These are phyloP conservation scores for Chalcosyrphus nemorum DNA, from an alignment of 2,888 invertebrate species.

Conservation along the genomic window DNA sequence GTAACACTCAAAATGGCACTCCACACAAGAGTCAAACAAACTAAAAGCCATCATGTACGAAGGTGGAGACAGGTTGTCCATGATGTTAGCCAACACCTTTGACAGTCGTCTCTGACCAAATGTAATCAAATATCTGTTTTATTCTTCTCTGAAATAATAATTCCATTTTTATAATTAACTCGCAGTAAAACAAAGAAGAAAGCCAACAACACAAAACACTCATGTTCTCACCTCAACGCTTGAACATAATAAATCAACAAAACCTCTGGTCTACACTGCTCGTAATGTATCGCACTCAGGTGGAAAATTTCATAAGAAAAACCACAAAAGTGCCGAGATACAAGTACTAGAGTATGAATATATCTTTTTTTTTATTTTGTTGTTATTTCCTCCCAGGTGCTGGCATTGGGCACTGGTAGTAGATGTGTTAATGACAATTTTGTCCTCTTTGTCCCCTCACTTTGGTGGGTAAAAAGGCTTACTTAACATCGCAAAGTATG, in stretches of 20 bases:
- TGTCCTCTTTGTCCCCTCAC: background rate
- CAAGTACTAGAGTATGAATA: too few relatives aligned
- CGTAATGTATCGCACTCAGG: conserved; percentile 36
- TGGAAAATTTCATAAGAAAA: conserved; percentile 56
- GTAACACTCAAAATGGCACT: background rate
- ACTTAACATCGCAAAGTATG: background rate
- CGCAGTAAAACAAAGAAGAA: background rate
- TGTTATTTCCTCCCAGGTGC: conserved; percentile 32
- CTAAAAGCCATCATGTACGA: conserved; percentile 19
- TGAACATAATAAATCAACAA: conserved; percentile 45
- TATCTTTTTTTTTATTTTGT: background rate
- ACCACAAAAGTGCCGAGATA: conserved; percentile 44
- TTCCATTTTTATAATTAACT: conserved; percentile 26
- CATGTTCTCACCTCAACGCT: conserved; percentile 49
- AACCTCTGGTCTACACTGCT: conserved; percentile 11
- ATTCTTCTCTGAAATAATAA: conserved; percentile 8
- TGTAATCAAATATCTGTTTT: conserved; percentile 32
- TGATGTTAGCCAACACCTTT: conserved; percentile 32
- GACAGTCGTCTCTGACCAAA: conserved; percentile 24
- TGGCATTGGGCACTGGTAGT: too few relatives aligned
- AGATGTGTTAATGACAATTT: conserved; percentile 57
- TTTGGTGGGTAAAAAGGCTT: background rate
- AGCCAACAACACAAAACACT: background rate
- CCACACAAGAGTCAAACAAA: background rate
- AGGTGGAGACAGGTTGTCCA: conserved; percentile 34